Evolutionary conservation across 2,797 vertebrate species (phyloP).

Genomic region (Anableps anableps): DNA sequence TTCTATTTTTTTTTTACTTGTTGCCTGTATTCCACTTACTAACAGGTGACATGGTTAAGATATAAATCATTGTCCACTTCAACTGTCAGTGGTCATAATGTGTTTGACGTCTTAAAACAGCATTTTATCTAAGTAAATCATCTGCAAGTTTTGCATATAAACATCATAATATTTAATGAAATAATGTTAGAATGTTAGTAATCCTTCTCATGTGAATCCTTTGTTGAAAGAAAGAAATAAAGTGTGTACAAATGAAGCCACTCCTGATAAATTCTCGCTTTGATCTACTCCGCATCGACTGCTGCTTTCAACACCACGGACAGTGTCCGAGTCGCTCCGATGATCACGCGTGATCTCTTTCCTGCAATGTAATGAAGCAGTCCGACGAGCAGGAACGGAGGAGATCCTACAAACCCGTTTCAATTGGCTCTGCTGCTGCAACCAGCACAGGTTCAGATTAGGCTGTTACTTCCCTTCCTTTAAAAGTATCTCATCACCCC

Average conservation of each 20-base stretch:
- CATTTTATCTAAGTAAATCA: slow-evolving; percentile 11
- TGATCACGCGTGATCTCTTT: slow-evolving; percentile 52
- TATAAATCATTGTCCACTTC: neutral
- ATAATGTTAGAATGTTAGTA: slow-evolving; percentile 9
- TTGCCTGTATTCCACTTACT: neutral
- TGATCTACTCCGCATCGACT: slow-evolving; percentile 47
- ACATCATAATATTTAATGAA: slow-evolving; percentile 15
- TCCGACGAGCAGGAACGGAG: slow-evolving; percentile 30
- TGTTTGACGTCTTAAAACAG: neutral
- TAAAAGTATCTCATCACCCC: slow-evolving; percentile 6
- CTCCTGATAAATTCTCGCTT: slow-evolving; percentile 42
- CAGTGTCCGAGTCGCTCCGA: slow-evolving; percentile 52
- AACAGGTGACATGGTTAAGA: neutral
- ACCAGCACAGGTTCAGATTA: neutral
- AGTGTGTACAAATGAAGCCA: slow-evolving; percentile 19
- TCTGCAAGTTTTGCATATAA: slow-evolving; percentile 20
- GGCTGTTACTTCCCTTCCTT: neutral
- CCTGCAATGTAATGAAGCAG: slow-evolving; percentile 33
- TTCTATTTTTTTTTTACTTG: neutral
- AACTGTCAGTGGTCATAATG: neutral
- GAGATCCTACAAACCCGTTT: slow-evolving; percentile 7
- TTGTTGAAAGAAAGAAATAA: slow-evolving; percentile 14
- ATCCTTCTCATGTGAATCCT: neutral
- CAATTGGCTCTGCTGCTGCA: slow-evolving; percentile 8
- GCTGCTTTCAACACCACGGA: slow-evolving; percentile 79